Percentiles rank a stretch among this genome's conserved stretches.
phyloP scores from a whole-genome alignment of 2,113 vertebrate species.

The Centropus bengalensis region DNA sequence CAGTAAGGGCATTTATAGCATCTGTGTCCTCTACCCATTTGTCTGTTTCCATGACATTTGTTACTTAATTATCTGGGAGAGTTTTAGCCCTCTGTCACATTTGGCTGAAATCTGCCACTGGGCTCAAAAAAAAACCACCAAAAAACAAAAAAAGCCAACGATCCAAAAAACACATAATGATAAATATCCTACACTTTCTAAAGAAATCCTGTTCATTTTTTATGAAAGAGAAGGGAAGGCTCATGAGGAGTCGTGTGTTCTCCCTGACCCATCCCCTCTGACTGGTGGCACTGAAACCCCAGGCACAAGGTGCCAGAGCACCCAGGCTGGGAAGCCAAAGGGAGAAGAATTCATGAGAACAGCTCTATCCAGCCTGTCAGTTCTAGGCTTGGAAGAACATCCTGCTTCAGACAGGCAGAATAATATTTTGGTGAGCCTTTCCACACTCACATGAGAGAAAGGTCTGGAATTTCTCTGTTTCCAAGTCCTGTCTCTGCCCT shows the following conservation, averaged over 20 bases:
- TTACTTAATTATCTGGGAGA: slow-evolving; percentile 30
- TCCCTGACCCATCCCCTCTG: not conserved
- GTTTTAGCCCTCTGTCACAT: slow-evolving; percentile 19
- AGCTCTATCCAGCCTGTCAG: not conserved
- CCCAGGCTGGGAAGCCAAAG: rapidly evolving
- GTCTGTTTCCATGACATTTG: slow-evolving; percentile 33
- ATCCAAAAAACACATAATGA: not conserved
- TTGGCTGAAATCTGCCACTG: slow-evolving; percentile 22
- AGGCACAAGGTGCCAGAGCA: not conserved
- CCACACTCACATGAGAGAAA: not conserved
- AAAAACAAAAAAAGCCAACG: too few relatives aligned
- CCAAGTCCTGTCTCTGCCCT: not conserved
- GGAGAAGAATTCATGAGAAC: rapidly evolving
- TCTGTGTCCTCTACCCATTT: slow-evolving; percentile 37
- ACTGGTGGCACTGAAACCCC: not conserved
- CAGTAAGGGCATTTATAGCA: slow-evolving; percentile 34
- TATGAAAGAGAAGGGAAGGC: not conserved
- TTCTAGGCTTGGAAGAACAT: rapidly evolving
- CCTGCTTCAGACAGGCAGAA: not conserved
- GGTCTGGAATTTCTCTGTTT: not conserved
- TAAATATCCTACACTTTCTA: not conserved
- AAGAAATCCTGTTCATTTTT: not conserved
- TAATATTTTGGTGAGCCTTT: not conserved
- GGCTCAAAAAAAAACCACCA: not conserved
- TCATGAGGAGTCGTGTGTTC: not conserved